Evolutionary conservation across 2,113 vertebrate species (phyloP).

Genomic region (Hippopotamus amphibius): DNA sequence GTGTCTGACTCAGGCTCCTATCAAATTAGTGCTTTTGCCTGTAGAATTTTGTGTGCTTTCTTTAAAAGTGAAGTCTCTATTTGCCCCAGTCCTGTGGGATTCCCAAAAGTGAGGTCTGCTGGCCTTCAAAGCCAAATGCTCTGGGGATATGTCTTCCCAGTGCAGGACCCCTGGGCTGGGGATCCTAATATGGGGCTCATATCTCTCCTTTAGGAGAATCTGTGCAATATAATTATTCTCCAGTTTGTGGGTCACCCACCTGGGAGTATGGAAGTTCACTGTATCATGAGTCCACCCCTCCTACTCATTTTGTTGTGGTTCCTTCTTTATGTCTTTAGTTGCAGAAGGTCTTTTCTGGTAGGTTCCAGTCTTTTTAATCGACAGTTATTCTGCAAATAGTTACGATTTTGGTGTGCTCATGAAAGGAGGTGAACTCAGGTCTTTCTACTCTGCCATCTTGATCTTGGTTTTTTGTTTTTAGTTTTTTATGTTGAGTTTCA

Average conservation of each 20-base stretch:
- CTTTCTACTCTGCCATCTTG: no score
- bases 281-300: background rate
- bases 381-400: background rate
- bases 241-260: background rate
- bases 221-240: background rate
- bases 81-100: background rate
- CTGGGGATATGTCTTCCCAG: background rate
- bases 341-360: background rate
- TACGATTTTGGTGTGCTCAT: background rate
- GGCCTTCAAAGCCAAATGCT: background rate
- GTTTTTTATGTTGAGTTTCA: background rate
- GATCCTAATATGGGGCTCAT: background rate
- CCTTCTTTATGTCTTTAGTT: background rate
- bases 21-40: background rate
- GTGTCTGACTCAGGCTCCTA: background rate
- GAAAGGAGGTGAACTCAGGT: no score
- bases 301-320: no score
- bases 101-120: background rate
- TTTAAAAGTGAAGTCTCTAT: background rate
- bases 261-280: background rate
- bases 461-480: no score
- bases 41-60: background rate
- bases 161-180: background rate
- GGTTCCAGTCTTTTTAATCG: background rate
- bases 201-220: background rate